Percentiles rank a stretch among this genome's conserved stretches.
These are phyloP conservation scores for Tokudaia muenninki DNA, from an alignment of 2,797 vertebrate genomes.

Conservation along the genomic window DNA sequence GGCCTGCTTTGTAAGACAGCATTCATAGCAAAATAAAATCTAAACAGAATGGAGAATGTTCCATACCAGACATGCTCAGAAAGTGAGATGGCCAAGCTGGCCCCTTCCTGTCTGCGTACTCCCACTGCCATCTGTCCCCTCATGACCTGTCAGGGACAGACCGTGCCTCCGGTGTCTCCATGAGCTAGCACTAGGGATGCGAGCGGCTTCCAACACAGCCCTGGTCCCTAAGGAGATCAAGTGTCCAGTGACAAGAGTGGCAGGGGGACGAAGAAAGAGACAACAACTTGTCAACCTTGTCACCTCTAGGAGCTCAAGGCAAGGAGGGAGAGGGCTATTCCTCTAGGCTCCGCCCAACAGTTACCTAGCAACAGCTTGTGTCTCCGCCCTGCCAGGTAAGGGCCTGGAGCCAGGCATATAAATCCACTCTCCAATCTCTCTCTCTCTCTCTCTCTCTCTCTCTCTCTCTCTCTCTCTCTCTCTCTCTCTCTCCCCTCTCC, in stretches of 20 bases:
- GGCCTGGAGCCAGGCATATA: no score
- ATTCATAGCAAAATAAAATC: background rate
- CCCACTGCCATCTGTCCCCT: background rate
- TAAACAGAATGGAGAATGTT: background rate
- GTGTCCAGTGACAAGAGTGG: background rate
- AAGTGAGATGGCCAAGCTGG: background rate
- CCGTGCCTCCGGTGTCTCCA: background rate
- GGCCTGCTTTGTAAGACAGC: background rate
- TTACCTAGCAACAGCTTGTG: background rate
- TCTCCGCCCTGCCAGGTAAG: background rate
- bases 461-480: no score
- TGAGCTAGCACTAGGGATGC: background rate
- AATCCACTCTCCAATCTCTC: no score
- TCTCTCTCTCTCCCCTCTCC: no score
- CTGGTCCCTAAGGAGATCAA: background rate
- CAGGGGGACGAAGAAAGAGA: background rate
- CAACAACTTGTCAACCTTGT: background rate
- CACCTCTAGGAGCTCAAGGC: background rate
- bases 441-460: no score
- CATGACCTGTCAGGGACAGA: background rate
- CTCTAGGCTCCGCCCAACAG: background rate
- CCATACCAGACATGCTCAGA: background rate
- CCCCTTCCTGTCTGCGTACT: background rate
- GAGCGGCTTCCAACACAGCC: background rate
- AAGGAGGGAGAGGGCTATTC: background rate